A percentile compares a stretch with the other conserved stretches of the same genome.
These are phyloP conservation scores for Grallaria varia DNA, from an alignment of 2,113 vertebrate genomes.

Conservation along the genomic window DNA sequence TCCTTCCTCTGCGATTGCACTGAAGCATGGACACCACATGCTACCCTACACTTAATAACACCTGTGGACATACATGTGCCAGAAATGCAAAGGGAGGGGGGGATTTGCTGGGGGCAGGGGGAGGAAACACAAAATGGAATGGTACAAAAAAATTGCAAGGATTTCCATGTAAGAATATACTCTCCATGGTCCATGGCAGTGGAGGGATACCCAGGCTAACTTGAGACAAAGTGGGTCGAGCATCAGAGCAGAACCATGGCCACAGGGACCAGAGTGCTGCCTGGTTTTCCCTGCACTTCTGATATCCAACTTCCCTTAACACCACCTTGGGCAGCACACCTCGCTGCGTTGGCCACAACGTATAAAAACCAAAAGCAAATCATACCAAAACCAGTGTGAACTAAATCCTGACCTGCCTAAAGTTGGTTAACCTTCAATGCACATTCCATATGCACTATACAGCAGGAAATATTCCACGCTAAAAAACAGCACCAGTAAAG, in stretches of 20 bases:
- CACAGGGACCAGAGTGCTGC: rapidly evolving
- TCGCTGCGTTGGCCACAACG: rapidly evolving
- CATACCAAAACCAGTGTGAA: not conserved
- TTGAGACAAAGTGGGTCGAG: not conserved
- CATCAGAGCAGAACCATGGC: not conserved
- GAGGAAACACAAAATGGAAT: not conserved
- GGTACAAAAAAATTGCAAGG: not conserved
- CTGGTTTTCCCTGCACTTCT: not conserved
- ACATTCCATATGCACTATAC: not conserved
- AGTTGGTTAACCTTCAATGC: not conserved
- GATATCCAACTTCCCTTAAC: not conserved
- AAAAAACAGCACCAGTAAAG: not conserved
- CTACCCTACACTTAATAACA: slow-evolving; percentile 65
- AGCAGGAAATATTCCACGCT: not conserved
- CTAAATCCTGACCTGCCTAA: slow-evolving; percentile 18
- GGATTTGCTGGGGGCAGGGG: not conserved
- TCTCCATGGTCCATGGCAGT: not conserved
- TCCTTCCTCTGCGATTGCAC: slow-evolving; percentile 55
- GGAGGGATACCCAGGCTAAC: not conserved
- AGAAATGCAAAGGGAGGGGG: not conserved
- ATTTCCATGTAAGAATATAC: not conserved
- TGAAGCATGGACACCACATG: slow-evolving; percentile 62
- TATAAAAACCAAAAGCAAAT: not conserved
- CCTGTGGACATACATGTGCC: slow-evolving; percentile 22
- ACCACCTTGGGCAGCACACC: not conserved